Base-by-base conservation (phyloP, 2,797 vertebrate species). In the Falco peregrinus region DNA sequence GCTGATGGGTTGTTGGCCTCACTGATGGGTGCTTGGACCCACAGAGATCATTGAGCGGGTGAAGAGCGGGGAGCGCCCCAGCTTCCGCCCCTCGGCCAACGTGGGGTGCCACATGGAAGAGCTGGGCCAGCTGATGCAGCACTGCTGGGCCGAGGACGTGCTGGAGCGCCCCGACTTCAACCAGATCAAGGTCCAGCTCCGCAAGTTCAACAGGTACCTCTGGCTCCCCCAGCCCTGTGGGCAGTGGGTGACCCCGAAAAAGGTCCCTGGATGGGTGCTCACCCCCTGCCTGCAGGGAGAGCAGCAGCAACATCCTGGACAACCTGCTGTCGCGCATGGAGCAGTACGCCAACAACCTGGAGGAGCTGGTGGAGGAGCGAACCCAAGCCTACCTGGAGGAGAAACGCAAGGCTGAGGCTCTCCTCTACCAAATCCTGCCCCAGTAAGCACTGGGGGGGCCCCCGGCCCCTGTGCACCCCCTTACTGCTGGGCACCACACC, bases 241-340 rank as follows among this genome's bases (percentile, higher is more conserved):
- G 51, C 11, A 28, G 33, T 7, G 47, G n/a, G 56, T 70, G 76
- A 10, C 61, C 78, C 22, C 5, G 0, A 3, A 12, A 43, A 35
- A 17, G 41, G 20, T n/a, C 54, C 29, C 9, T 0, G 0, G 4
- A 20, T 1, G 17, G 61, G 51, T 5, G 16, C 4, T 84, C 21
- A 76, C 41, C 57, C 56, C 29, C 2, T 54, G 10, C 35, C 56
- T 19, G 6, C 97, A 99, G 99, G 96, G 99, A 99, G 95, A 98
- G 97, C 82, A 98, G 99, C 96, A 98, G 98, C 92, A 99, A 99
- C 98, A 99, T 99, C 96, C 97, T 99, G 97, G 99, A 99, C 97
- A 99, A 99, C 95, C 98, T 99, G n/a, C 97, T 99, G 95, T 98
- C 98, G 0, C 98, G 99, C 20, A 99, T 99, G 99, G 99, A 99